A percentile compares a stretch with the other conserved stretches of the same genome.
Evolutionary conservation across 2,888 invertebrate species (phyloP).

Genomic region (Zele albiditarsus): DNA sequence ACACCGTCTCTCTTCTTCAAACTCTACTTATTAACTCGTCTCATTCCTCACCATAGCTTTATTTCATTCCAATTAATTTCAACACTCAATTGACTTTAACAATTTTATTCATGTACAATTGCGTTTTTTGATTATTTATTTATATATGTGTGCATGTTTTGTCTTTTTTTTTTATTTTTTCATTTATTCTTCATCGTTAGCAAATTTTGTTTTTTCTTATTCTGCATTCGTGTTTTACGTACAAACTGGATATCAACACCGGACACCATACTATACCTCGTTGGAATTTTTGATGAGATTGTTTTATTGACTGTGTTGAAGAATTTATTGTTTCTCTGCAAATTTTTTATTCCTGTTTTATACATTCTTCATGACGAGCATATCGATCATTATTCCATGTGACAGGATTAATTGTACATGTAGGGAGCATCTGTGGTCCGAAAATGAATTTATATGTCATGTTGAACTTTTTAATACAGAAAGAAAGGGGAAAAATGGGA

Average conservation of each 20-base stretch:
- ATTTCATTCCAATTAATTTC: slow-evolving; percentile 11
- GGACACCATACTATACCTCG: neutral
- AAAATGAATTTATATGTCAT: slow-evolving; percentile 4
- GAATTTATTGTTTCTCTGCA: neutral
- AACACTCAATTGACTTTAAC: slow-evolving; percentile 5
- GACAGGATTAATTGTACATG: slow-evolving; percentile 2
- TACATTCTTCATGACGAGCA: neutral
- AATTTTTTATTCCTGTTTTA: neutral
- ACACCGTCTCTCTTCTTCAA: neutral
- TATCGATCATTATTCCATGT: neutral
- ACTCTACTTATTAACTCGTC: neutral
- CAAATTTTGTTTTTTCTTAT: slow-evolving; percentile 16
- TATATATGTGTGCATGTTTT: neutral
- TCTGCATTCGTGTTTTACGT: slow-evolving; percentile 29
- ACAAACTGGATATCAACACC: neutral
- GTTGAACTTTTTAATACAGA: neutral
- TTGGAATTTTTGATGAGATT: slow-evolving; percentile 20
- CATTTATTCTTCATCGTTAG: neutral
- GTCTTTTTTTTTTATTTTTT: slow-evolving; percentile 2
- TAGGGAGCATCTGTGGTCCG: neutral
- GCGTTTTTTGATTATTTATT: neutral
- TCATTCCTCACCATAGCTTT: neutral
- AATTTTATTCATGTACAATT: slow-evolving; percentile 2
- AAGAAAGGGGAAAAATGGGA: neutral
- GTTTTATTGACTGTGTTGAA: neutral